Base-by-base conservation (phyloP, 2,113 vertebrate genomes). In the Elgaria multicarinata region DNA sequence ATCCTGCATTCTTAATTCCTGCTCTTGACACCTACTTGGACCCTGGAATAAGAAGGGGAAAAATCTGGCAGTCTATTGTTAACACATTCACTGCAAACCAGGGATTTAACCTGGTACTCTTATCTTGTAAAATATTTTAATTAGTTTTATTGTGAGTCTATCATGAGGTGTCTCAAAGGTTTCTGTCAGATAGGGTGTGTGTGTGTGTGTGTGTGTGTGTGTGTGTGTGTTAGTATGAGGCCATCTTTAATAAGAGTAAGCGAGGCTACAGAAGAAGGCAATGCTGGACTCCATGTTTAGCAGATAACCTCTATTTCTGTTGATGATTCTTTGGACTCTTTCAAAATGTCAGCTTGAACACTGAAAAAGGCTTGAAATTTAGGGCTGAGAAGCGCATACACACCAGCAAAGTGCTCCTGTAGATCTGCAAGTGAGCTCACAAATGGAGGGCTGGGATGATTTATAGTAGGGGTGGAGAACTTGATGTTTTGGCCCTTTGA, bases 281-380 rank as follows among this genome's bases (percentile, higher is more conserved):
- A 0, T 6, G 18, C 8, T 78, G 28, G 39, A 71, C 78, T 90
- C 66, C 50, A 0, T 78, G 80, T 18, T 84, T 90, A 62, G 10
- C 55, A 90, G 55, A 81, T 87, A 46, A 81, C 69, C 92, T 91
- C 58, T 82, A 78, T 69, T 85, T 31, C 28, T 66, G 26, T 46
- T n/a, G 36, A 53, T 55, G 2, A 74, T 36, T 71, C 87, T 82
- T n/a, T 33, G 0, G 18, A 86, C 64, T 64, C 55, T 92, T 33
- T n/a, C 0, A 14, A 90, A 83, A 58, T 87, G n/a, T 67, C 44
- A 89, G 6, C 66, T 44, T 24, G 53, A 71, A 46, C 31, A 39
- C 26, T 10, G 16, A 55, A 66, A 44, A 67, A 46, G 39, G 26
- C 26, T 46, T 79, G 39, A 85, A 64, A 50, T 79, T 58, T 64